Evolutionary conservation across 2,113 vertebrate genomes (phyloP).

Genomic region (Penelope pileata): DNA sequence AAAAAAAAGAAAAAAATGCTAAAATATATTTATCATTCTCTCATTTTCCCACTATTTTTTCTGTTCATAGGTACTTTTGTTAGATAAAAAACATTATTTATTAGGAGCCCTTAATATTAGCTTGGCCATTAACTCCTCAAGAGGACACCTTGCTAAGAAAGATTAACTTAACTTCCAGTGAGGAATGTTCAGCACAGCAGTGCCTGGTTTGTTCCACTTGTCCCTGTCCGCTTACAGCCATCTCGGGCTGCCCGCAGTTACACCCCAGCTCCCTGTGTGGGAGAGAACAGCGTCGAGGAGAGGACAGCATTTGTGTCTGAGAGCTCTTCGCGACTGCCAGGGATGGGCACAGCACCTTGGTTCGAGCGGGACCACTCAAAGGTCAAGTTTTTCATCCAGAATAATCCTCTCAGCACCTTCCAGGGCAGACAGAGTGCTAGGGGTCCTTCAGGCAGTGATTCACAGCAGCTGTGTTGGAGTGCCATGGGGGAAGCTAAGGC

Average conservation of each 20-base stretch:
- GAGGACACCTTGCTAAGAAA: not conserved
- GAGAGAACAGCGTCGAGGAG: not conserved
- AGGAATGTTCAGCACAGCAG: not conserved
- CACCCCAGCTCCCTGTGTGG: not conserved
- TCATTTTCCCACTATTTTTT: not conserved
- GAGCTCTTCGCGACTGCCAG: not conserved
- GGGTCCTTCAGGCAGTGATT: not conserved
- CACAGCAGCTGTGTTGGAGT: rapidly evolving
- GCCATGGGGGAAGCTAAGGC: not conserved
- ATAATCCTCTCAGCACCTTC: not conserved
- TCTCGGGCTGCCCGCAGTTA: not conserved
- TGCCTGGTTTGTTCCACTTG: not conserved
- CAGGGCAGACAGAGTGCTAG: rapidly evolving
- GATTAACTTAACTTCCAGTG: not conserved
- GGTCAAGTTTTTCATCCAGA: not conserved
- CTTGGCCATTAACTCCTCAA: not conserved
- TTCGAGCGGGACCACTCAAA: not conserved
- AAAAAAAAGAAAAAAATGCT: not conserved
- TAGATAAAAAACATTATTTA: not conserved
- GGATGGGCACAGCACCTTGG: not conserved
- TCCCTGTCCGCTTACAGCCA: not conserved
- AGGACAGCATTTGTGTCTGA: not conserved
- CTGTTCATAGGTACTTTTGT: not conserved
- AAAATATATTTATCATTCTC: not conserved
- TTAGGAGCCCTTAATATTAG: not conserved